Evolutionary conservation across 2,113 vertebrate species (phyloP), one percentile per base, ranked within the genome.

Genomic region (Pholis gunnellus): DNA sequence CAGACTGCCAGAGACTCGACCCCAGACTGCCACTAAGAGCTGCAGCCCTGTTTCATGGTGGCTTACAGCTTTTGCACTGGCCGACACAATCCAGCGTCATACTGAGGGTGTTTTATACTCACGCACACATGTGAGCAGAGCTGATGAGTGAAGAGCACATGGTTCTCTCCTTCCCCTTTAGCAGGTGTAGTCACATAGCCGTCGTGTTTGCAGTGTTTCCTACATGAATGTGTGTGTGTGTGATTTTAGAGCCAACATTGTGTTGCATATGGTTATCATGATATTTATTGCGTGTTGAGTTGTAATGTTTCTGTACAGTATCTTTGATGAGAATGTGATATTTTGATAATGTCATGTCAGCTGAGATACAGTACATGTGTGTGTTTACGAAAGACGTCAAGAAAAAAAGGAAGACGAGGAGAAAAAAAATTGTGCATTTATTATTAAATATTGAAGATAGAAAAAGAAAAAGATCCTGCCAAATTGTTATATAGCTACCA

Each of bases 171-270:
- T 6, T 50, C 52, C 77, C 78, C 78, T 87, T 86, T 71, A 87
- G 89, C 83, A 91, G 88, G 73, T 92, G 85, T 90, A 64, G 86
- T 87, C 81, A 79, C 48, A 82, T 91, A 82, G 84, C 81, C 60
- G 79, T 92, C 86, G 78, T 90, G 86, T 92, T 91, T 36, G 90
- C 87, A 85, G 87, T 88, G 88, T 85, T 81, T 87, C 83, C 84
- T 85, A 69, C 83, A 90, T 88, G 79, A 85, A 18, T 4, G 72
- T 76, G 84, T n/a, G 83, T 57, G 52, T 57, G 57, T 34, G 72
- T 46, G 65, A 64, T 78, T 36, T 81, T 71, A 79, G 31, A 70
- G 50, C 72, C 61, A 36, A 78, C 42, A 54, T 67, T 50, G 68
- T 57, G 72, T 83, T 81, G 78, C 70, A 68, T 81, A 71, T 85